phyloP scores from a whole-genome alignment of 2,888 invertebrate genomes.

The Xylocampa areola region DNA sequence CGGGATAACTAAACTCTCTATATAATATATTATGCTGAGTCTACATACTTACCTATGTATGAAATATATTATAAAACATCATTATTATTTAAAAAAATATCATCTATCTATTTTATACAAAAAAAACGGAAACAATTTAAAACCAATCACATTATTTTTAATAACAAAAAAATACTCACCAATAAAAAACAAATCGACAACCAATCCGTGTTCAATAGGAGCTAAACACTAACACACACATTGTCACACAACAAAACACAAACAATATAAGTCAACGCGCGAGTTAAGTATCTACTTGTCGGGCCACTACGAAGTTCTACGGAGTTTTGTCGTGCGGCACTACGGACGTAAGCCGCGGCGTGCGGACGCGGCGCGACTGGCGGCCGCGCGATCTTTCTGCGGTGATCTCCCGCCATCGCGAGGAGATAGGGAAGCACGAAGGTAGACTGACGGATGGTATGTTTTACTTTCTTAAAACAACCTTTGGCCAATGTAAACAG shows the following conservation, averaged over 20 bases:
- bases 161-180: conserved; percentile 49
- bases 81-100: no score
- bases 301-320: conserved; percentile 19
- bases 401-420: conserved; percentile 27
- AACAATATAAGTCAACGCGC: conserved; percentile 46
- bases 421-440: conserved; percentile 15
- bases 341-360: conserved; percentile 11
- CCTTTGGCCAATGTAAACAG: background rate
- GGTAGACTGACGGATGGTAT: background rate
- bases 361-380: conserved; percentile 49
- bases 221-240: conserved; percentile 54
- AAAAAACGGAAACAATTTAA: background rate
- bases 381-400: conserved; percentile 8
- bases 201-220: conserved; percentile 52
- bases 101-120: no score
- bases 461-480: conserved; percentile 6
- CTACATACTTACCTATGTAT: no score
- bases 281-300: conserved; percentile 23
- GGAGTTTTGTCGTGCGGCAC: background rate
- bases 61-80: no score
- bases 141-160: background rate
- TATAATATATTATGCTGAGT: no score
- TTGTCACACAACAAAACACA: conserved; percentile 60
- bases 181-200: conserved; percentile 44
- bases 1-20: no score